These are phyloP conservation scores for Lasioglossum vierecki DNA, from an alignment of 2,888 invertebrate genomes.

Conservation along the genomic window DNA sequence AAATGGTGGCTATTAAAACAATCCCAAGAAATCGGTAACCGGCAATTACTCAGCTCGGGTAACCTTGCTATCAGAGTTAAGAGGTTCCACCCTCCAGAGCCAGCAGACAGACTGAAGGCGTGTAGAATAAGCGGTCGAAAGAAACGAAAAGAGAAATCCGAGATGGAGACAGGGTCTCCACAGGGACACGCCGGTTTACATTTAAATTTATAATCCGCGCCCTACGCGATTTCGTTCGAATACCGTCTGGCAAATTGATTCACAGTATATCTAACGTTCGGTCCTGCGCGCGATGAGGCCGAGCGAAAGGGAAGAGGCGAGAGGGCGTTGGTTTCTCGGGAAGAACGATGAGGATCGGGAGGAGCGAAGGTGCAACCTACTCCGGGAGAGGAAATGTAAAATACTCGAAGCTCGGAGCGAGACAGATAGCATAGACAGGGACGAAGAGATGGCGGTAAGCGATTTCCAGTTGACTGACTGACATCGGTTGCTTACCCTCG, in stretches of 20 bases:
- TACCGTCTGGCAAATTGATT: constrained; percentile 74
- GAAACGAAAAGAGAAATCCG: background rate
- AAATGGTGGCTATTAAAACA: background rate
- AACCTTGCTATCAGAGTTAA: constrained; percentile 15
- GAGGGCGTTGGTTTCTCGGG: constrained; percentile 32
- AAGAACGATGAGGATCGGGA: constrained; percentile 35
- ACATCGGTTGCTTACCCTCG: constrained; percentile 68
- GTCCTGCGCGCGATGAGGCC: constrained; percentile 1
- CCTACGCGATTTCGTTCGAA: constrained; percentile 64
- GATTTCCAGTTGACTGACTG: constrained; percentile 79
- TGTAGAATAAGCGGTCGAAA: background rate
- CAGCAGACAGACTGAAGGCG: background rate
- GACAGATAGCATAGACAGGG: constrained; percentile 58
- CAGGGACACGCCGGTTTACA: constrained; percentile 70
- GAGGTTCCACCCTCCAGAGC: constrained; percentile 2
- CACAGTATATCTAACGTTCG: constrained; percentile 58
- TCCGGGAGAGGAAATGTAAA: constrained; percentile 69
- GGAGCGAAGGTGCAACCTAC: constrained; percentile 25
- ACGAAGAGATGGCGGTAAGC: constrained; percentile 65
- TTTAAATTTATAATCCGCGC: constrained; percentile 77
- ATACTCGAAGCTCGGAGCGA: constrained; percentile 47
- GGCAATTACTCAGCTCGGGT: constrained; percentile 23
- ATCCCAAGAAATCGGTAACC: constrained; percentile 35
- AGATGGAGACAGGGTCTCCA: constrained; percentile 9
- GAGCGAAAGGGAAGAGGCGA: constrained; percentile 4